Base-by-base conservation (phyloP, 2,888 invertebrate genomes). In the Maniola hyperantus region DNA sequence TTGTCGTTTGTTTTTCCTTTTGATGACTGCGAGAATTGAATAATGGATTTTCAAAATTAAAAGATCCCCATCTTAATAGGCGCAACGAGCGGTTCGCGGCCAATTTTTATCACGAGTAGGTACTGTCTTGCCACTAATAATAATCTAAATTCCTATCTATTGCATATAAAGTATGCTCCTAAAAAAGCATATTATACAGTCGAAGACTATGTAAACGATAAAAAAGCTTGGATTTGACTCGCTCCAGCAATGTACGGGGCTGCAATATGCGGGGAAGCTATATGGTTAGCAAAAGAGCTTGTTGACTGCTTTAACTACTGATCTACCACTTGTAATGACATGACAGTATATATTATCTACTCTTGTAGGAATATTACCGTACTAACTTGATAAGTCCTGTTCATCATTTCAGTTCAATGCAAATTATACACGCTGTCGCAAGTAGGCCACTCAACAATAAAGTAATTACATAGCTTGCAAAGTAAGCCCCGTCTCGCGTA, bases 11-110 rank as follows among this genome's bases (percentile, higher is more conserved):
- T 60, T 66, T 59, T 69, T 57, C 59, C 63, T 69, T 57, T 69
- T 60, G 59, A 64, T 66, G 60, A 66, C 60, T 69, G 59, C 13
- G 61, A 54, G 64, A 69, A 76, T 79, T 79, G 50, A 51, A 67
- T 67, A 63, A 65, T 67, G 63, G 55, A 67, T 60, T 62, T 68
- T 55, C 18, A 54, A 59, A 66, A 36, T 48, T 60, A 34, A 34
- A 60, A 36, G 15, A 36, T 36, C 39, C 18, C 51, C 39, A 61
- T 48, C 15, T 50, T 39, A 20, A 42, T 42, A 42, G 6, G 42
- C 11, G 18, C 20, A 42, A 42, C 39, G 42, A 57, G 57, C 42
- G 8, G 57, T 39, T 18, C 8, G 39, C 55, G 18, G 20, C n/a
- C 5, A 18, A 48, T 18, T 44, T 10, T 36, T 8, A 4, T 34